Evolutionary conservation across 2,113 vertebrate genomes (phyloP).

Genomic region (Colistium nudipinnis): DNA sequence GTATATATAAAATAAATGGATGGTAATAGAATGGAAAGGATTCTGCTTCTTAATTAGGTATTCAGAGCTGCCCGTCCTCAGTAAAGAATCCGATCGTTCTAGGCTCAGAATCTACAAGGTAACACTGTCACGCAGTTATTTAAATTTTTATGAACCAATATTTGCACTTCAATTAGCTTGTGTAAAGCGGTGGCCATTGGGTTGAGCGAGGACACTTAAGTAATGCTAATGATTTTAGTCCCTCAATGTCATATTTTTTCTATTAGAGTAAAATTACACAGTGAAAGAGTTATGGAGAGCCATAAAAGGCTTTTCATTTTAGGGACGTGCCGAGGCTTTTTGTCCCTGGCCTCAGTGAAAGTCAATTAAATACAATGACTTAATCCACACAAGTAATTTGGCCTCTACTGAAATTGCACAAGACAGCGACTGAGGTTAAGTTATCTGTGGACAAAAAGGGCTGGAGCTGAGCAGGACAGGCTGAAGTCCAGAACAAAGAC

Average conservation of each 20-base stretch:
- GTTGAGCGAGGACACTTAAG: not conserved
- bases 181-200: not conserved
- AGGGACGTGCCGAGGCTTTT: not conserved
- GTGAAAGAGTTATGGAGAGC: not conserved
- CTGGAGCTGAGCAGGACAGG: not conserved
- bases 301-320: not conserved
- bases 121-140: slow-evolving; percentile 16
- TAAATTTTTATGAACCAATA: slow-evolving; percentile 6
- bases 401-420: slow-evolving; percentile 14
- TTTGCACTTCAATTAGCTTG: slow-evolving; percentile 32
- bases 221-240: slow-evolving; percentile 12
- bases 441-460: not conserved
- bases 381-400: not conserved
- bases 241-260: not conserved
- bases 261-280: not conserved
- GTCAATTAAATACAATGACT: not conserved
- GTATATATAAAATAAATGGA: not conserved
- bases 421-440: slow-evolving; percentile 5
- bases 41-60: slow-evolving; percentile 4
- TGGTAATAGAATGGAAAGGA: not conserved
- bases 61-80: not conserved
- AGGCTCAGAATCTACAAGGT: not conserved
- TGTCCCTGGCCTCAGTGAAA: not conserved
- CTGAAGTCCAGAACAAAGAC: no score
- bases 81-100: slow-evolving; percentile 1